These are phyloP conservation scores for Falco peregrinus DNA, from an alignment of 2,797 vertebrate genomes.

Conservation along the genomic window DNA sequence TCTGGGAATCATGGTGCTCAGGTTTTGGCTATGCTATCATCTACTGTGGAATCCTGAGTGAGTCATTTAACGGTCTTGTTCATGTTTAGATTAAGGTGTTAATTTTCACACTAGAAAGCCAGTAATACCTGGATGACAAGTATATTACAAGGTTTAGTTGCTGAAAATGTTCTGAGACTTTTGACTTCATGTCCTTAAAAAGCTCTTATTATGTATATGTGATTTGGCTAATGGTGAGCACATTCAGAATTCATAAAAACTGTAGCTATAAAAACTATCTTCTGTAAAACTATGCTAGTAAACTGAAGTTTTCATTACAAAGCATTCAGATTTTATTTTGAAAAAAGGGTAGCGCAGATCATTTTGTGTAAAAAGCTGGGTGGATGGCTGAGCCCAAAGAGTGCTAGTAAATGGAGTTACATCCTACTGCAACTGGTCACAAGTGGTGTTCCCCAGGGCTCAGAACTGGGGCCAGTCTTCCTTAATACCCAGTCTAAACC, in stretches of 20 bases:
- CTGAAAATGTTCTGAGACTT: not conserved
- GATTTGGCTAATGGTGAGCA: not conserved
- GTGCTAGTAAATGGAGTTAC: no score
- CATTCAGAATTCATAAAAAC: not conserved
- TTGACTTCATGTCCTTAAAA: not conserved
- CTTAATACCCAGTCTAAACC: no score
- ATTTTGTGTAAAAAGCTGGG: not conserved
- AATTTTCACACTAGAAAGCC: not conserved
- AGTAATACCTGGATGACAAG: not conserved
- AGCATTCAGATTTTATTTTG: not conserved
- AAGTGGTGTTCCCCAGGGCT: no score
- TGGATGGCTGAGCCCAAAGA: no score
- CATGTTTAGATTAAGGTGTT: not conserved
- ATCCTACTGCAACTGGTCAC: no score
- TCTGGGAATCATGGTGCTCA: not conserved
- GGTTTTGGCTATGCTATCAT: not conserved
- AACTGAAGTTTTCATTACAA: not conserved
- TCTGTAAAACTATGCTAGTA: not conserved
- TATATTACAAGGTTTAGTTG: not conserved
- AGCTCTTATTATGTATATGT: not conserved
- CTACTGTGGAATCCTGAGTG: not conserved
- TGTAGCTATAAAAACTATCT: not conserved
- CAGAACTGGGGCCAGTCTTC: no score
- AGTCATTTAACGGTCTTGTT: not conserved
- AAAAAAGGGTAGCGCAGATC: not conserved